Evolutionary conservation across 2,797 vertebrate species (phyloP), one percentile per base, ranked within the genome.

Genomic region (Trachurus trachurus): DNA sequence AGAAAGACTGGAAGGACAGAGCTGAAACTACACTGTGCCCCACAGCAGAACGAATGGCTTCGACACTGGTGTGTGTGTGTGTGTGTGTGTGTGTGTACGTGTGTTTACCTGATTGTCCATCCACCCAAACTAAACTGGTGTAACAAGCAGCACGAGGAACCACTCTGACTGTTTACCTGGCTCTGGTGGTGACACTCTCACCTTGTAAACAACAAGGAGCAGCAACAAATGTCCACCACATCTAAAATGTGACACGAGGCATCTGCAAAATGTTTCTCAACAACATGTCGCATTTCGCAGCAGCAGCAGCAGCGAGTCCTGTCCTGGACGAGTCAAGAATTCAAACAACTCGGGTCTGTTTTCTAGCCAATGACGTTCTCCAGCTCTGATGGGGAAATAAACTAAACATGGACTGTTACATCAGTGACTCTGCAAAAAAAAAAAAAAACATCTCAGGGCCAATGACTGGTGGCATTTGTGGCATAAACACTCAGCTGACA

Each of bases 341-440:
- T 61, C 59, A 83, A 71, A 86, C 67, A 88, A 74, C 13, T 31
- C 44, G 45, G 82, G 77, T 74, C 81, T 75, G 78, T 80, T 82
- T 80, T 59, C 52, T 42, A 52, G 59, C 58, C 64, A 34, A 34
- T 6, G 70, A 66, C 68, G 63, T 79, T 81, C 56, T 81, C 59
- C 74, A 5, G 66, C 72, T 74, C 61, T 66, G 56, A 29, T 66
- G 66, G 42, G 40, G 29, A 61, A 1, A 68, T 31, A 72, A 70
- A 56, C 26, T 15, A 56, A 56, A 10, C 21, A 26, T 22, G 44
- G 26, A 64, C 19, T 49, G 6, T 10, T 26, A 3, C 53, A 54
- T 21, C 21, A 45, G 42, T 57, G 76, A 82, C 65, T 58, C 57
- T 65, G 53, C 47, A 26, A 26, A 26, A 26, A 3, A 26, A 3